These are phyloP conservation scores for Itoplectis maculator DNA, from an alignment of 2,888 invertebrate genomes.

Conservation along the genomic window DNA sequence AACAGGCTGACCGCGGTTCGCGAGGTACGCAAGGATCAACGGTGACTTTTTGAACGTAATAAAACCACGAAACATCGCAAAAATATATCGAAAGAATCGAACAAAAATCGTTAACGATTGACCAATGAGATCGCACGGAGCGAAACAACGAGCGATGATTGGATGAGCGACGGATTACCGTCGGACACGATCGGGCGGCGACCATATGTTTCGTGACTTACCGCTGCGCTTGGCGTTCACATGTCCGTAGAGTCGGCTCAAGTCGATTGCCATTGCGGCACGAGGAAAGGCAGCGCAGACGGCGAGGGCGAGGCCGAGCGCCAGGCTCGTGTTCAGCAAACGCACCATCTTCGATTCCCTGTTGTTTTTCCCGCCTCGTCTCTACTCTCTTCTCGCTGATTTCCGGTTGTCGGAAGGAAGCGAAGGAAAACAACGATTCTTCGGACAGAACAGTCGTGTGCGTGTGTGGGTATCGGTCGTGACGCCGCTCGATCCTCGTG, in stretches of 20 bases:
- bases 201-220: slow-evolving; percentile 83
- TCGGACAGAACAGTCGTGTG: too few species aligned
- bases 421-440: too few species aligned
- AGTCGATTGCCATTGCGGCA: slow-evolving; percentile 90
- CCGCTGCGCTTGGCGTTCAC: slow-evolving; percentile 90
- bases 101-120: too few species aligned
- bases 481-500: slow-evolving; percentile 13
- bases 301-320: slow-evolving; percentile 83
- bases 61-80: too few species aligned
- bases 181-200: background rate
- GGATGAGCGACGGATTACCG: background rate
- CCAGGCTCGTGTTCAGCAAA: slow-evolving; percentile 73
- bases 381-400: background rate
- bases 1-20: too few species aligned
- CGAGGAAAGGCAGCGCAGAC: slow-evolving; percentile 88
- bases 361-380: background rate
- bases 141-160: too few species aligned
- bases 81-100: too few species aligned
- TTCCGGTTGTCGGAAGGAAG: too few species aligned
- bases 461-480: too few species aligned
- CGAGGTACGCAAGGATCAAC: too few species aligned
- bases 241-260: slow-evolving; percentile 93
- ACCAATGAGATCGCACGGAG: too few species aligned
- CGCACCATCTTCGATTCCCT: slow-evolving; percentile 59
- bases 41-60: too few species aligned